Base-by-base conservation (phyloP, 2,888 invertebrate species). In the Volucella inflata region DNA sequence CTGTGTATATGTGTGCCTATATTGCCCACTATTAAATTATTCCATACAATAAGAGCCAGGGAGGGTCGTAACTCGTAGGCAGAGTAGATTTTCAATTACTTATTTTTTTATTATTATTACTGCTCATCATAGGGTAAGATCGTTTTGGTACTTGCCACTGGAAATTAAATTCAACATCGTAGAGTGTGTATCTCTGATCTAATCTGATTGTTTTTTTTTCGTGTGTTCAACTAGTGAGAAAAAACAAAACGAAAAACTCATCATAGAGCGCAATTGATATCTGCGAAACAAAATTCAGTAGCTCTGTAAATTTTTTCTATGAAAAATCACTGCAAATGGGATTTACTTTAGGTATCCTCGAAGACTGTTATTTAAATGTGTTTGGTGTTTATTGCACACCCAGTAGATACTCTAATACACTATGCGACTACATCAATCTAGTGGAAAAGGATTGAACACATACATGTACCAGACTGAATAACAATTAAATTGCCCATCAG, bases 1-100 rank as follows among this genome's bases (percentile, higher is more conserved):
- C 12, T 38, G 38, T 40, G 44, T 64, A n/a, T 16, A n/a, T 50
- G 44, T 36, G 36, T 38, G 30, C 14, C 1, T 68, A 30, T 10
- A 2, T 4, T 44, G 30, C 64, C 71, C 65, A 79, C 64, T 40
- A 51, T 48, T 16, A 53, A 50, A 78, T 64, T 64, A 65, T 71
- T 30, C 36, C 36, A 64, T 55, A 70, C 68, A 70, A 77, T 44
- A 46, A 30, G 9, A 72, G 21, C 44, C 12, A 42, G 48, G 10
- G 40, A 78, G 70, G 44, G 57, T 60, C 59, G 46, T 17, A 36
- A 38, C 50, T 60, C 59, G 46, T 17, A 36, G 30, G 17, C 21
- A 51, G 3, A 71, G 30, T n/a, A 30, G 50, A 53, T 72, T 65
- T 50, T 46, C 57, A 57, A 65, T 40, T 1, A 21, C 38, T 38